These are phyloP conservation scores for Drosophila sulfurigaster DNA, from an alignment of 1,140 invertebrate genomes.

Conservation along the genomic window DNA sequence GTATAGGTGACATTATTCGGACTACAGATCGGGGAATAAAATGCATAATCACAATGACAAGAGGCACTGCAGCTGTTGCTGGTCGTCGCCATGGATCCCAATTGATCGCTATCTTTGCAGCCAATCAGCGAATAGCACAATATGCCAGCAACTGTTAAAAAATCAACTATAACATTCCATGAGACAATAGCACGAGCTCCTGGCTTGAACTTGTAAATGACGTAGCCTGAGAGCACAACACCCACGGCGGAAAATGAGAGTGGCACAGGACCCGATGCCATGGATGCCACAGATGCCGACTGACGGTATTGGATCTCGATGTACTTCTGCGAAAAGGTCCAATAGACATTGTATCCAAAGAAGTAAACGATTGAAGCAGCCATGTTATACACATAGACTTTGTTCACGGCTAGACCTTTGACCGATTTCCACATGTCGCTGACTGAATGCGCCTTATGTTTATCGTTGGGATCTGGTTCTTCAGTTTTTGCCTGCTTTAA, in stretches of 20 bases:
- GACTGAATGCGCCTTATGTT: conserved; percentile 44
- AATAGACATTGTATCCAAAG: conserved; percentile 90
- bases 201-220: conserved; percentile 90
- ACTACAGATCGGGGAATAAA: conserved; percentile 89
- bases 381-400: conserved; percentile 88
- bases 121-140: conserved; percentile 89
- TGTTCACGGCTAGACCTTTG: conserved; percentile 86
- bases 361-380: conserved; percentile 89
- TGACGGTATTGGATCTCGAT: conserved; percentile 91
- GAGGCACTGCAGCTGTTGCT: conserved; percentile 86
- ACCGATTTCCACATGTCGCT: conserved; percentile 57
- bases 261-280: conserved; percentile 89
- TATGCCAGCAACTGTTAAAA: conserved; percentile 88
- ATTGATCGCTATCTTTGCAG: conserved; percentile 86
- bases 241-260: conserved; percentile 90
- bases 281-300: conserved; percentile 88
- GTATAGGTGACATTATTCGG: conserved; percentile 87
- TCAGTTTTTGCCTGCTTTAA: conserved; percentile 1
- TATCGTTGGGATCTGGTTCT: background rate
- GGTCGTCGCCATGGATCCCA: conserved; percentile 44
- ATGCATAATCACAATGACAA: conserved; percentile 89
- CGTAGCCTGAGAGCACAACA: conserved; percentile 88
- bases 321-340: conserved; percentile 91
- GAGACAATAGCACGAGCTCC: conserved; percentile 88
- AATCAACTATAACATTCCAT: conserved; percentile 90